Evolutionary conservation across 2,113 vertebrate species (phyloP).

Genomic region (Periophthalmodon schlosseri): DNA sequence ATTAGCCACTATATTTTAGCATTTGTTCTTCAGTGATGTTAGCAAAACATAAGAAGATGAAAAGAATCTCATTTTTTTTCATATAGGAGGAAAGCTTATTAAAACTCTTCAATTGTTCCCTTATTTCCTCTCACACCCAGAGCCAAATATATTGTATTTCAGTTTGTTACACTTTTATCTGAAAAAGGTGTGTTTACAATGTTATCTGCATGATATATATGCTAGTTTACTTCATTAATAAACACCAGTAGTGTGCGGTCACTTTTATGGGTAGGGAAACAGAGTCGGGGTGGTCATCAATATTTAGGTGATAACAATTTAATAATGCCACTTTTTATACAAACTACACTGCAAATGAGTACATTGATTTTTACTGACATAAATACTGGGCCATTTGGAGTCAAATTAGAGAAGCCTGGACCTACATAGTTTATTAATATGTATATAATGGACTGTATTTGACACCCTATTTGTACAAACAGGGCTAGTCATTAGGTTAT

Average conservation of each 20-base stretch:
- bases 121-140: slow-evolving; percentile 10
- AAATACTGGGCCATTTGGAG: too few relatives aligned
- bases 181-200: slow-evolving; percentile 37
- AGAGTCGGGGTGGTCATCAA: too few relatives aligned
- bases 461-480: too few relatives aligned
- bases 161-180: slow-evolving; percentile 53
- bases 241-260: background rate
- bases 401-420: too few relatives aligned
- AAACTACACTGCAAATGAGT: too few relatives aligned
- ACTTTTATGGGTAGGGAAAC: too few relatives aligned
- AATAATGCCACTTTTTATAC: too few relatives aligned
- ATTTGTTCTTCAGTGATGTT: slow-evolving; percentile 28
- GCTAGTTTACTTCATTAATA: slow-evolving; percentile 50
- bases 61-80: slow-evolving; percentile 34
- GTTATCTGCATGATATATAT: slow-evolving; percentile 37
- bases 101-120: slow-evolving; percentile 43
- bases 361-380: too few relatives aligned
- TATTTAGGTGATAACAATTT: too few relatives aligned
- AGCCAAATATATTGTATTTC: slow-evolving; percentile 9
- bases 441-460: too few relatives aligned
- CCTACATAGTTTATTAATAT: too few relatives aligned
- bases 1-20: slow-evolving; percentile 1
- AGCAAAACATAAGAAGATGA: slow-evolving; percentile 18
- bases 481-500: too few relatives aligned
- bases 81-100: slow-evolving; percentile 40